Evolutionary conservation across 2,888 invertebrate species (phyloP), one percentile per base, ranked within the genome.

Genomic region (Parnassius smintheus): DNA sequence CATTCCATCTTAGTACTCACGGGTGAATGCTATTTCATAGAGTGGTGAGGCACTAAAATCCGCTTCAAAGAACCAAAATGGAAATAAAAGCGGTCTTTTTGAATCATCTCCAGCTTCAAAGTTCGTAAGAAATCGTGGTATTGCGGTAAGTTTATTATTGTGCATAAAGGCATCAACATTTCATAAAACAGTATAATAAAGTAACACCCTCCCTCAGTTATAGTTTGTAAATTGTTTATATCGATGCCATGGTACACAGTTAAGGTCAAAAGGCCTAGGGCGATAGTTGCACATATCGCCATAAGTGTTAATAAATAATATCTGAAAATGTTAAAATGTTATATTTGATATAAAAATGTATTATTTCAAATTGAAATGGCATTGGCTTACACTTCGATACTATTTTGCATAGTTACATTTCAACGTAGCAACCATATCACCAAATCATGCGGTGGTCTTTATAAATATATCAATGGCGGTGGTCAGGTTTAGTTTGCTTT

Each of bases 121-220:
- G 71, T 68, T 55, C 64, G 61, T 44, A 83, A 62, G 1, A 86
- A 73, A 22, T 71, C 72, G 18, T 77, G 69, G 56, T 75, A 86
- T 35, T 82, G 70, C 1, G 65, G 61, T 25, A 76, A 60, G 68
- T 85, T 77, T 0, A 59, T 56, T 55, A 72, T 76, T 2, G 81
- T 77, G 41, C 77, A 75, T 1, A 65, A 68, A 12, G 81, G 54
- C 60, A 81, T 81, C 25, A 83, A 49, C 12, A 84, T 49, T 59
- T 77, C 71, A 63, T 86, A 86, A 0, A 61, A n/a, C 42, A 85
- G 59, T 10, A 86, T 54, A 7, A 85, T 64, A 0, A 71, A 56
- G 51, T 86, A 86, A 1, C 80, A 73, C 0, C 77, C 81, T 2
- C 72, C 73, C 71, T 87, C 85, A 0, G 83, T 81, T 13, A 78